Base-by-base conservation (phyloP, 2,113 vertebrate species). In the Corythoichthys haematopterus region DNA sequence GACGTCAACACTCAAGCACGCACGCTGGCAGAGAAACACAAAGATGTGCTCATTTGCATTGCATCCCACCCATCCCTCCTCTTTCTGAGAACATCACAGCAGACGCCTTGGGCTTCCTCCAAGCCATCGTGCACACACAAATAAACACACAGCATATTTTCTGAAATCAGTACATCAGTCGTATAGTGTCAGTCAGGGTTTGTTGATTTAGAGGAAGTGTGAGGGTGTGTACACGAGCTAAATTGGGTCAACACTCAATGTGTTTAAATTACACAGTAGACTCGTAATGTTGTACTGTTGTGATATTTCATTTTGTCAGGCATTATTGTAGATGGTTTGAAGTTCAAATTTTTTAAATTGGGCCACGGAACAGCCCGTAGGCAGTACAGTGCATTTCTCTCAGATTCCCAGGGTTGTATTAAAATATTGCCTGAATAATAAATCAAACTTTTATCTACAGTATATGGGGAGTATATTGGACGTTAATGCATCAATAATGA, bases 21-120 rank as follows among this genome's bases (percentile, higher is more conserved):
- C 15, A n/a, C 15, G 55, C 60, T 13, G 57, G 20, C 51, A 64
- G 51, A 52, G 53, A 64, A 68, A 72, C 57, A 68, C 38, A 65
- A 46, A 71, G 47, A 57, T 28, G 55, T 2, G 4, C 50, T 67
- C n/a, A 80, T 82, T 68, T 84, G 74, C 58, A 71, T 69, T 70
- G 62, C 66, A 75, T 53, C 33, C 63, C 72, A 76, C 60, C 72
- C 66, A 80, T 0, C 33, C 37, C 40, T 58, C 43, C 16, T 50
- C 36, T 65, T 79, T 74, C 57, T 72, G 64, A 74, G 62, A 79
- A 66, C 66, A 77, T 81, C 80, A 71, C 65, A 82, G 74, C 72
- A 8, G 11, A 65, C 66, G 70, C 76, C 67, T 68, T 66, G 68
- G 69, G 74, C 64, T 68, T 71, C 63, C 73, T 76, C 60, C 68